Evolutionary conservation across 2,888 invertebrate species (phyloP), one percentile per base, ranked within the genome.

Genomic region (Pheosia gnoma): DNA sequence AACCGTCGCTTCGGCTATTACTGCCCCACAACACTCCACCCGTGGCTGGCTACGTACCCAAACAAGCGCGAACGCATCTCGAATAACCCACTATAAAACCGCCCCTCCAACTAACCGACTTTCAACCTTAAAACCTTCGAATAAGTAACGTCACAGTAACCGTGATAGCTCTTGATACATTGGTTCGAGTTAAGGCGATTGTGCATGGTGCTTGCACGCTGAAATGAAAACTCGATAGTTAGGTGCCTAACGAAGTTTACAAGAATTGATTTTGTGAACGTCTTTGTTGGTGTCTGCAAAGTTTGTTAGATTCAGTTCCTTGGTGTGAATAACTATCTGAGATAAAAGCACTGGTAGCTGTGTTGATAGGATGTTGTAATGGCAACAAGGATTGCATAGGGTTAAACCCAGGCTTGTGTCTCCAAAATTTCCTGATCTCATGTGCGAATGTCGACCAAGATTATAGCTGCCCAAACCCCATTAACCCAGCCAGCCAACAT

Each of bases 181-280:
- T 80, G 74, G 83, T 67, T 13, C 25, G 1, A 7, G 1, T 64
- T 83, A 83, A 88, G 77, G 74, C 70, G 76, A 86, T 88, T 84
- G 74, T 79, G 75, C 78, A 87, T 86, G 87, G 76, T 79, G 77
- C 78, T 79, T 87, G 84, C 77, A 75, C 83, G 77, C 75, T 79
- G 78, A 86, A 83, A 88, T 88, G 88, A 84, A 88, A 87, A 85
- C 80, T 84, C 75, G 75, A 73, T 78, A 72, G 79, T 72, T 83
- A 85, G 87, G 25, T 25, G 25, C 25, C 78, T 74, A 77, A 78
- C 77, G 78, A 77, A 72, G 67, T 77, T 71, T 67, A 38, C 38
- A 25, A 78, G 10, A 79, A 82, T 79, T 78, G 77, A 81, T 78
- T 80, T 76, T 64, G 63, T 66, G 41, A n/a, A 53, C 61, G 70